Conservation (phyloP, 2,113 vertebrate genomes). For the Muntiacus muntjak region DNA sequence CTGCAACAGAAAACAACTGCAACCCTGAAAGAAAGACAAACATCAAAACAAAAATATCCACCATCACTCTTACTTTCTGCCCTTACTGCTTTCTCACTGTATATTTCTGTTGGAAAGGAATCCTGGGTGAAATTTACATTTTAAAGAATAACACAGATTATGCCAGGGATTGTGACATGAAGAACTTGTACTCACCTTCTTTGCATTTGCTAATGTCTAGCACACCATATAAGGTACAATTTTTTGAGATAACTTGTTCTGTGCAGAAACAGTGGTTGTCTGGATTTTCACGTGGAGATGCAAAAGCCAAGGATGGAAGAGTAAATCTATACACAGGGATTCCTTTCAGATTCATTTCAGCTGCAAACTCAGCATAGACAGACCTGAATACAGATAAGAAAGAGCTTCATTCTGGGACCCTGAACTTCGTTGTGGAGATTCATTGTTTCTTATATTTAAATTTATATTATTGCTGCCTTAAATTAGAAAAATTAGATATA, state of each 20-base stretch:
- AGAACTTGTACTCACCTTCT: conserved; percentile 75
- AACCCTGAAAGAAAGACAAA: background rate
- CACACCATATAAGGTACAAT: conserved; percentile 88
- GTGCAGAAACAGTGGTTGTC: conserved; percentile 92
- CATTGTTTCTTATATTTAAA: background rate
- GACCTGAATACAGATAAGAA: conserved; percentile 83
- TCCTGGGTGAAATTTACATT: background rate
- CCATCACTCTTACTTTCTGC: background rate
- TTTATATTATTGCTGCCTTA: conserved; percentile 18
- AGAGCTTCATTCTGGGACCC: background rate
- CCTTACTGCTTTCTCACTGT: background rate
- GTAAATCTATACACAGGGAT: conserved; percentile 89
- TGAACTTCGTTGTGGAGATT: background rate
- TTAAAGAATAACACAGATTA: background rate
- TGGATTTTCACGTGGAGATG: conserved; percentile 82
- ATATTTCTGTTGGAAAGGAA: background rate
- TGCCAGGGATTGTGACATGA: background rate
- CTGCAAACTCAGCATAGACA: conserved; percentile 83
- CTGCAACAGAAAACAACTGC: background rate
- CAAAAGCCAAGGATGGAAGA: conserved; percentile 85
- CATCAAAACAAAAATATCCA: background rate
- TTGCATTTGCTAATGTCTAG: conserved; percentile 88
- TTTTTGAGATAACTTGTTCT: conserved; percentile 70
- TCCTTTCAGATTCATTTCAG: conserved; percentile 82
- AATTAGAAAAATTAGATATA: background rate